Percentiles rank a stretch among this genome's conserved stretches.
phyloP scores from a whole-genome alignment of 1,140 invertebrate species.

The Pachyrhynchus sulphureomaculatus region DNA sequence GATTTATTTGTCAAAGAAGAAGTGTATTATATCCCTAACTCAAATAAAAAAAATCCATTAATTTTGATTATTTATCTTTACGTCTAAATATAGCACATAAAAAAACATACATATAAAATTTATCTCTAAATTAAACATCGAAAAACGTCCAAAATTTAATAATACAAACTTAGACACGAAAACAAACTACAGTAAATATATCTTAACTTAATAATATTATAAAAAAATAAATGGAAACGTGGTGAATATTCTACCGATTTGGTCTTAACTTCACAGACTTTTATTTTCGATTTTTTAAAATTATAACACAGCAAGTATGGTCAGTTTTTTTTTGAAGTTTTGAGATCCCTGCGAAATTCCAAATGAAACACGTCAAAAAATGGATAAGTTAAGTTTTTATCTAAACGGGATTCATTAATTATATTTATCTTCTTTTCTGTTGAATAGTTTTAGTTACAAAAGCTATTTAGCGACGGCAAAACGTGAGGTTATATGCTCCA shows the following conservation, averaged over 20 bases:
- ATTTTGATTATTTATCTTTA: not conserved
- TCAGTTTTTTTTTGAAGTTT: conserved; percentile 22
- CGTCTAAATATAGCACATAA: not conserved
- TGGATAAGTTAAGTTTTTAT: too few species aligned
- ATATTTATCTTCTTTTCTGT: not conserved
- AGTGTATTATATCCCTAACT: not conserved
- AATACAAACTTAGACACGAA: conserved; percentile 11
- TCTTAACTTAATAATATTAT: conserved; percentile 2
- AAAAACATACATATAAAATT: not conserved
- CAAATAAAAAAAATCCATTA: not conserved
- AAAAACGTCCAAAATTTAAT: conserved; percentile 1
- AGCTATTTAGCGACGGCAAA: too few species aligned
- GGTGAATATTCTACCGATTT: conserved; percentile 15
- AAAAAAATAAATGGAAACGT: conserved; percentile 19
- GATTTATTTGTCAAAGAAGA: too few species aligned
- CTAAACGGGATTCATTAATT: too few species aligned
- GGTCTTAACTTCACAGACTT: conserved; percentile 9
- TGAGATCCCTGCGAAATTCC: conserved; percentile 14
- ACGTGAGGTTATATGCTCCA: too few species aligned
- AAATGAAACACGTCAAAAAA: not conserved
- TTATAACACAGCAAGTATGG: conserved; percentile 26
- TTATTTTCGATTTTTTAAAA: conserved; percentile 11
- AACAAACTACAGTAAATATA: conserved; percentile 21
- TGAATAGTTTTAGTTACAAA: too few species aligned
- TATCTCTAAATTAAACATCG: not conserved